Base-by-base conservation (phyloP, 37 sponge, comb jelly and placozoan species). In the Diacarnus erythraeanus region DNA sequence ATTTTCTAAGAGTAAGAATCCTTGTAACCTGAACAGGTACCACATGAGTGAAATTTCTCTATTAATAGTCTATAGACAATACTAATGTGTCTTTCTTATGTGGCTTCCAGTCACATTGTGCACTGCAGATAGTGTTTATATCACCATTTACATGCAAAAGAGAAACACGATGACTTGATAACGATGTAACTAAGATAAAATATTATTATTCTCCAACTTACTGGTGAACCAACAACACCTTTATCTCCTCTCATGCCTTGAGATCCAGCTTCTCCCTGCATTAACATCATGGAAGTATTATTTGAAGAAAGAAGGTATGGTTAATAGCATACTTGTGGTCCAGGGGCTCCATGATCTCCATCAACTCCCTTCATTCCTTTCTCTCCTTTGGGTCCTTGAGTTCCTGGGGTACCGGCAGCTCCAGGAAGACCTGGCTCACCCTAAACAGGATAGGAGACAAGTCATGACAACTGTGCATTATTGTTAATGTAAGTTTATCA, bases 341-440 rank as follows among this genome's bases (percentile, higher is more conserved):
- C 86, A 56, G 80, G 37, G 15, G 63, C 27, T 61, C 91, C 91
- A 69, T 74, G 71, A 30, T 38, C 67, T 43, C 90, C 90, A 39
- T 39, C 29, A 27, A 59, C 54, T 61, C 90, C 90, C 26, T 75
- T 71, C 37, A 59, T 56, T 20, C 91, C 91, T 30, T 81, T 77
- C 27, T 23, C 35, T 73, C 91, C 91, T 36, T 83, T 86, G 27
- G 72, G 57, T 72, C 91, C 91, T 73, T 63, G 38, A n/a, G 61
- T 38, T 69, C 87, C 81, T 15, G 76, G 81, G 25, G 76, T 76
- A 0, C 82, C 87, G 1, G 77, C 69, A 0, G 54, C 38, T 18
- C 86, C 86, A 35, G 86, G 67, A 21, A 29, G 20, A 22, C 86
- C 86, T 47, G 31, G 15, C 36, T 51, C 31, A 8, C 86, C 86